These are phyloP conservation scores for Smutsia gigantea DNA, from an alignment of 2,797 vertebrate species.

Conservation along the genomic window DNA sequence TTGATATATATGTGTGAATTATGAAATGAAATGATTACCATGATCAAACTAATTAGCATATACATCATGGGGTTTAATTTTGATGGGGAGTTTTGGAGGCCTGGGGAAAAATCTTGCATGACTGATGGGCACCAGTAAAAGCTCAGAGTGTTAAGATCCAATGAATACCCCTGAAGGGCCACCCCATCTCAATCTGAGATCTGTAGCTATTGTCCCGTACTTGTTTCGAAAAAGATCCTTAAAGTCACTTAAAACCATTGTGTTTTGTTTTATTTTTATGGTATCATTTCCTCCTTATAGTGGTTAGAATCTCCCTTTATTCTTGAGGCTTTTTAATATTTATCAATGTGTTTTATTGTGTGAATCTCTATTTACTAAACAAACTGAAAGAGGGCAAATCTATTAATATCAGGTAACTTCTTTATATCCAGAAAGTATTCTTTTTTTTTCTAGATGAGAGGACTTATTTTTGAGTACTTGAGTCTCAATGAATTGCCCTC, in stretches of 20 bases:
- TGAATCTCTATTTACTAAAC: neutral
- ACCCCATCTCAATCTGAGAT: neutral
- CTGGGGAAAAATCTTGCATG: neutral
- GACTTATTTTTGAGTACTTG: neutral
- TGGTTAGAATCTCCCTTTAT: neutral
- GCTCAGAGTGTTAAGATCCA: neutral
- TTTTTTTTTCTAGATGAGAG: neutral
- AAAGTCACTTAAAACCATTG: neutral
- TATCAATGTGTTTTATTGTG: neutral
- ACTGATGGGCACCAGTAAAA: no score
- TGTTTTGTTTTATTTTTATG: neutral
- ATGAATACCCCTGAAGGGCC: rapidly evolving
- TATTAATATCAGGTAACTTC: neutral
- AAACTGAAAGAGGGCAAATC: neutral
- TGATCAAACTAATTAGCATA: neutral
- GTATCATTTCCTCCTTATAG: neutral
- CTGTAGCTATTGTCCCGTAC: neutral
- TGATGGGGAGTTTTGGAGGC: neutral
- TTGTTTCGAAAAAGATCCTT: neutral
- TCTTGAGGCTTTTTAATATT: neutral
- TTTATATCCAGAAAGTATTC: neutral
- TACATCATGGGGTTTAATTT: neutral
- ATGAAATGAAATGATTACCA: neutral
- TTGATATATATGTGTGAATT: neutral
- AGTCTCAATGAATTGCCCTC: neutral